Evolutionary conservation across 2,888 invertebrate genomes (phyloP), one percentile per base, ranked within the genome.

Genomic region (Euphydryas editha): DNA sequence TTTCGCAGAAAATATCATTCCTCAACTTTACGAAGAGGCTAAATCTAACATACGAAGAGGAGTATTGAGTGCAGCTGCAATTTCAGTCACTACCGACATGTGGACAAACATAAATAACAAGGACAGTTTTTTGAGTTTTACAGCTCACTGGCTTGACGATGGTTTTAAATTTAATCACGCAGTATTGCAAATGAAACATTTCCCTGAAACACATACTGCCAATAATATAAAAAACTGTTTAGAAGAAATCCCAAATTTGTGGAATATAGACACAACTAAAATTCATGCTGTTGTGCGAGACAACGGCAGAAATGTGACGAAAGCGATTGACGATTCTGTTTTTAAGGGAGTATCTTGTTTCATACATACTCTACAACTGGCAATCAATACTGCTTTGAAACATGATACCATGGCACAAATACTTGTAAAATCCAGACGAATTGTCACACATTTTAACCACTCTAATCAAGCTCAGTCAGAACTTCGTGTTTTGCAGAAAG

Each of bases 101-200:
- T 49, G 49, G 49, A 49, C 49, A 49, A 49, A 49, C 24, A 30
- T 30, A 30, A 30, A 30, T 4, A 30, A 30, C 30, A 30, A 30
- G 8, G 30, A 2, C 0, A 2, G 1, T 30, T 30, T 30, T 30
- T 30, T 30, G 30, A 30, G 30, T 30, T 69, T 69, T 64, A 70
- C 67, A 65, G 62, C 62, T 47, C 64, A 68, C 47, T 67, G 64
- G 71, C 61, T 65, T 46, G 49, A 67, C 55, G 55, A 65, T 13
- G 51, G 37, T 42, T 61, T 64, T 30, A 37, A 61, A 24, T 57
- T 51, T 65, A 49, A 61, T 24, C 68, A 30, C 1, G 30, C 30
- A 30, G 65, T 70, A 51, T 65, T 67, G 57, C 62, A 60, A 59
- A 70, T 68, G 62, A 63, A 65, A 57, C 49, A 60, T 60, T 60